These are phyloP conservation scores for Corbicula japonica DNA, from an alignment of 2,888 invertebrate genomes.

Conservation along the genomic window DNA sequence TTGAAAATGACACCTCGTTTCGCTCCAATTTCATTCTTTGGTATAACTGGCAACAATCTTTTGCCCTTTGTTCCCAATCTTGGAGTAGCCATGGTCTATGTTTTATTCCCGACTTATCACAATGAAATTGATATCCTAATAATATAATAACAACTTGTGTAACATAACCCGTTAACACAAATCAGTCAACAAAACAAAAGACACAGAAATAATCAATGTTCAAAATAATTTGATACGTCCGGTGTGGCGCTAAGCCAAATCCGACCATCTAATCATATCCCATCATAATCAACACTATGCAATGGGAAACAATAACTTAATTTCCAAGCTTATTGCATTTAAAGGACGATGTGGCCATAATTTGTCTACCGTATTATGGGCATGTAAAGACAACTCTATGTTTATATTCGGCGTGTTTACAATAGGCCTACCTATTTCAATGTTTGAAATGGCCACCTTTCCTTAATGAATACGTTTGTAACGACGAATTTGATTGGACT, in stretches of 20 bases:
- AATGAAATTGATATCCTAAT: slow-evolving; percentile 38
- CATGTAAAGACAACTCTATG: neutral
- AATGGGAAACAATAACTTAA: neutral
- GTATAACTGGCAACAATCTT: slow-evolving; percentile 69
- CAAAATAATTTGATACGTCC: slow-evolving; percentile 14
- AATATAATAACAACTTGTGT: neutral
- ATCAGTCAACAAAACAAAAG: slow-evolving; percentile 10
- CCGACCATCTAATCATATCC: neutral
- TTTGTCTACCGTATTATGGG: neutral
- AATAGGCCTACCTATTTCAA: neutral
- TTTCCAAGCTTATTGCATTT: neutral
- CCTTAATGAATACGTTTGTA: slow-evolving; percentile 21
- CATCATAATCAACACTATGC: neutral
- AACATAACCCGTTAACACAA: neutral
- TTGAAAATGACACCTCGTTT: slow-evolving; percentile 78
- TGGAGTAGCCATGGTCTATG: slow-evolving; percentile 42
- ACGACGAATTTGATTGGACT: slow-evolving; percentile 56
- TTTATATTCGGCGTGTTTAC: slow-evolving; percentile 15
- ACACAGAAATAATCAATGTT: no score
- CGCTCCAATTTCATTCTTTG: slow-evolving; percentile 52
- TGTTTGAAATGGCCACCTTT: slow-evolving; percentile 65
- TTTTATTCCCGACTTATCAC: slow-evolving; percentile 22
- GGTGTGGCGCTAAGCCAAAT: slow-evolving; percentile 29
- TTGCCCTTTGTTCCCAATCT: slow-evolving; percentile 63
- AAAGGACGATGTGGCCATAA: neutral